phyloP scores from a whole-genome alignment of 1,140 invertebrate genomes.

The Lethrus apterus region DNA sequence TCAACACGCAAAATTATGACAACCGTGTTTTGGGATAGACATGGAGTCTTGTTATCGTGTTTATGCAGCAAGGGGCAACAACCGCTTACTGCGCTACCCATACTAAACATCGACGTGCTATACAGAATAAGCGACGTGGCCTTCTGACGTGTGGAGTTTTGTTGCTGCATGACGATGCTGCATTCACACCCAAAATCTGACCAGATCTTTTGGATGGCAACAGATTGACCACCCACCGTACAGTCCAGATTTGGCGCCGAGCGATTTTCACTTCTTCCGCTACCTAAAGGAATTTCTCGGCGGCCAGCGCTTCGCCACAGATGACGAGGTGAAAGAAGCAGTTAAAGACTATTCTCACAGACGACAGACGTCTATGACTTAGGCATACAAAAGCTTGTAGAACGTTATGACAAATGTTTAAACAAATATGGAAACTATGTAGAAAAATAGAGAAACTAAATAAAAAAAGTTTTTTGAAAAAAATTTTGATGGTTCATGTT shows the following conservation, averaged over 20 bases:
- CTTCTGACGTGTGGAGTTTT: too few relatives aligned
- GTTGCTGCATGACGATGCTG: constrained; percentile 6
- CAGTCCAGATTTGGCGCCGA: constrained; percentile 4
- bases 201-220: constrained; percentile 2
- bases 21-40: constrained; percentile 3
- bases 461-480: too few relatives aligned
- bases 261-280: constrained; percentile 5
- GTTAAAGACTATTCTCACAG: background rate
- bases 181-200: background rate
- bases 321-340: background rate
- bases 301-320: background rate
- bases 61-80: too few relatives aligned
- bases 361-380: background rate
- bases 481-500: too few relatives aligned
- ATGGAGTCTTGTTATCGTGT: constrained; percentile 1
- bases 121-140: too few relatives aligned
- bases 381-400: constrained; percentile 7
- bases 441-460: too few relatives aligned
- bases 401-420: too few relatives aligned
- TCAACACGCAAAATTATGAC: constrained; percentile 2
- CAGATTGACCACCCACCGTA: constrained; percentile 1
- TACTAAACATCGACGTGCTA: too few relatives aligned
- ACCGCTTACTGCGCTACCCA: too few relatives aligned
- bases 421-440: too few relatives aligned
- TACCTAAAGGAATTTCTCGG: constrained; percentile 1